These are phyloP conservation scores for Drosophila ficusphila DNA, from an alignment of 1,140 invertebrate genomes.

Conservation along the genomic window DNA sequence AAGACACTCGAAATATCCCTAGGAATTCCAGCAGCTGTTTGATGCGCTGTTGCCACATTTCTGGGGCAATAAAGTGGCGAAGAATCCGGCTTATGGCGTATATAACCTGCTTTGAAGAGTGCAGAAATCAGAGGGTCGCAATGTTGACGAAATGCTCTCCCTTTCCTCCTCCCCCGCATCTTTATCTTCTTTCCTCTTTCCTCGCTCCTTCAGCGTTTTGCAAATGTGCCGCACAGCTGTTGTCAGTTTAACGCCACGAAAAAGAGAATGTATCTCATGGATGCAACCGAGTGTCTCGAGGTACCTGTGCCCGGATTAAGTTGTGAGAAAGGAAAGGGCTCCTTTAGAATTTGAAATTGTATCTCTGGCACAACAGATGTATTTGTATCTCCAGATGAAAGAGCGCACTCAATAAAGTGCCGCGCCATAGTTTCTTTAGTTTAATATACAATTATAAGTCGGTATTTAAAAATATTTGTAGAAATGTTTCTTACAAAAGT, in stretches of 20 bases:
- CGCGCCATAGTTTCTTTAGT: background rate
- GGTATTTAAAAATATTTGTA: background rate
- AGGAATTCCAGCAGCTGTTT: slow-evolving; percentile 26
- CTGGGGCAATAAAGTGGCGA: slow-evolving; percentile 8
- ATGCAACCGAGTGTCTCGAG: slow-evolving; percentile 32
- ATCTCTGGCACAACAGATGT: slow-evolving; percentile 1
- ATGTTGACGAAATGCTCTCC: slow-evolving; percentile 13
- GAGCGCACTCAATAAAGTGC: background rate
- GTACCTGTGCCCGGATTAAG: slow-evolving; percentile 26
- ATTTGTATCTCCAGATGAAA: background rate
- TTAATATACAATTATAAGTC: background rate
- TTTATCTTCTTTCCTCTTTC: slow-evolving; percentile 3
- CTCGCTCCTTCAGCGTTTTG: slow-evolving; percentile 8
- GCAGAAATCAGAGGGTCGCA: slow-evolving; percentile 31
- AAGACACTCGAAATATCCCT: slow-evolving; percentile 12
- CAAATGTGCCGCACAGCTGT: slow-evolving; percentile 68
- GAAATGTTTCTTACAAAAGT: too few species aligned
- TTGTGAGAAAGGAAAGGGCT: slow-evolving; percentile 2
- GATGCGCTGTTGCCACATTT: slow-evolving; percentile 38
- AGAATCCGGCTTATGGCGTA: background rate
- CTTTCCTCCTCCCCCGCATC: background rate
- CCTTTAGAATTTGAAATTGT: slow-evolving; percentile 2
- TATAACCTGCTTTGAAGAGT: slow-evolving; percentile 21
- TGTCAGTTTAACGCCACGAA: slow-evolving; percentile 42
- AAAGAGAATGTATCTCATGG: slow-evolving; percentile 60